A percentile compares a stretch with the other conserved stretches of the same genome.
Conservation (phyloP, 2,888 invertebrate species). For the Schizotus pectinicornis region DNA sequence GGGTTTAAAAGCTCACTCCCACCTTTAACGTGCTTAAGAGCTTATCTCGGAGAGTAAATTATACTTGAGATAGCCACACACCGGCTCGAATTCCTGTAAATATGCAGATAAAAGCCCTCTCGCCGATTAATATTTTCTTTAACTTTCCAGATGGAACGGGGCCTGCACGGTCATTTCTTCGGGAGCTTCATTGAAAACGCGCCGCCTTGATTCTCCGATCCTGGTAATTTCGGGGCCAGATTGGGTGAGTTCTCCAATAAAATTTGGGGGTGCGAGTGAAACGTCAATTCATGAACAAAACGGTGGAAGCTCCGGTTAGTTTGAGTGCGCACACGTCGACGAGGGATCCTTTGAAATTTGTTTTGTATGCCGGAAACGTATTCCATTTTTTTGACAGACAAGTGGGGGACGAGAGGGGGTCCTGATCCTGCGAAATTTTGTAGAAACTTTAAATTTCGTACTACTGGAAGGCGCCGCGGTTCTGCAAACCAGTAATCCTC, state of each 20-base stretch:
- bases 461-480: constrained; percentile 24
- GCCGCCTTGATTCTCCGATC: no score
- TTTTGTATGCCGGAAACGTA: constrained; percentile 22
- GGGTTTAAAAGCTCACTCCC: constrained; percentile 43
- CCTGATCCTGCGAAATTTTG: constrained; percentile 25
- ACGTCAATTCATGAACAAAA: no score
- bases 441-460: constrained; percentile 31
- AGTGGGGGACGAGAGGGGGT: constrained; percentile 10
- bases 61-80: constrained; percentile 33
- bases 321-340: background rate
- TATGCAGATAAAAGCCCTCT: no score
- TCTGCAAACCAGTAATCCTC: constrained; percentile 34
- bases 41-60: constrained; percentile 39
- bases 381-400: constrained; percentile 27
- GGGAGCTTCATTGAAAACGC: no score
- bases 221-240: no score
- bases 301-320: no score
- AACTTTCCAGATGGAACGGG: no score
- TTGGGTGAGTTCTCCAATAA: no score
- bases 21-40: constrained; percentile 40
- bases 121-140: no score
- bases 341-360: constrained; percentile 6
- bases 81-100: constrained; percentile 25
- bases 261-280: no score
- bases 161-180: no score